Evolutionary conservation across 2,113 vertebrate species (phyloP).

Genomic region (Rattus rattus): DNA sequence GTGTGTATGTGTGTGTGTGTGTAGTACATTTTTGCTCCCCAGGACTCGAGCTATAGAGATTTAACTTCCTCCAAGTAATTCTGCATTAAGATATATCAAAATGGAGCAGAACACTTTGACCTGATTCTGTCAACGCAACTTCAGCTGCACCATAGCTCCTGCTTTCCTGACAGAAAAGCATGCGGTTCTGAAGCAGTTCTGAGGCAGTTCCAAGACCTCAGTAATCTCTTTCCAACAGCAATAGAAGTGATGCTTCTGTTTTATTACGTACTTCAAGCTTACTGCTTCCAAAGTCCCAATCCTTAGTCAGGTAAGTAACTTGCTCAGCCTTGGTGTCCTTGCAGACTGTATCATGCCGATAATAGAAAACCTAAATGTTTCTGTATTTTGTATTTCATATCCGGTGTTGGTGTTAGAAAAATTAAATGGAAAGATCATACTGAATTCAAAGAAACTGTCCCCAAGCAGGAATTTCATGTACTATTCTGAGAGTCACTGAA

Average conservation of each 20-base stretch:
- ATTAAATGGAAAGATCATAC: not conserved
- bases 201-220: not conserved
- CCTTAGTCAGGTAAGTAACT: conserved; percentile 1
- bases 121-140: conserved; percentile 69
- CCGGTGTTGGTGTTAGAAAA: not conserved
- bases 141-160: not conserved
- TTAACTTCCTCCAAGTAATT: conserved; percentile 31
- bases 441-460: conserved; percentile 18
- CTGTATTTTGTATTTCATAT: not conserved
- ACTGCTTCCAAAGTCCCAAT: not conserved
- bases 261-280: not conserved
- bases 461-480: conserved; percentile 44
- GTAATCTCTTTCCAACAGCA: conserved; percentile 50
- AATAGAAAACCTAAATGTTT: conserved; percentile 4
- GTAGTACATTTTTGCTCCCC: not conserved
- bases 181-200: not conserved
- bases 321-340: not conserved
- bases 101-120: conserved; percentile 61
- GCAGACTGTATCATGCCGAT: not conserved
- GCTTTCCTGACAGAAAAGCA: conserved; percentile 1
- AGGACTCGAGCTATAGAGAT: not conserved
- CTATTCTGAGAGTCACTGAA: conserved; percentile 17
- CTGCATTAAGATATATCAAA: conserved; percentile 54
- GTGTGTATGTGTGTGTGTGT: not conserved
- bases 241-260: not conserved